Base-by-base conservation (phyloP, 2,797 vertebrate genomes). In the Enteromius fasciolatus region DNA sequence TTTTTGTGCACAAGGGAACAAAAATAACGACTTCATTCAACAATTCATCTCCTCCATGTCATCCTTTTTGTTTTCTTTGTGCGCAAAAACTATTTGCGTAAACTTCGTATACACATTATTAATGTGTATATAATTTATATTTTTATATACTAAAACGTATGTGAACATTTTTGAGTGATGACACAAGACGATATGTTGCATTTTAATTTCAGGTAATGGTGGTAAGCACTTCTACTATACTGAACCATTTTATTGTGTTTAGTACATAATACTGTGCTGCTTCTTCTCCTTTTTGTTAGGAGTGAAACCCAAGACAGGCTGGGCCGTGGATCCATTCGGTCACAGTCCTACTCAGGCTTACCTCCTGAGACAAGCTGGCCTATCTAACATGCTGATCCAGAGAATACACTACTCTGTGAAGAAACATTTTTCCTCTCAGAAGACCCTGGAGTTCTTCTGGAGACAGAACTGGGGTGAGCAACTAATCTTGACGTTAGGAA, bases 281-380 rank as follows among this genome's bases (percentile, higher is more conserved):
- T 25, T 0, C 59, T 23, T 66, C 17, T 25, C 3, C 15, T 76
- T 28, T 48, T 63, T 78, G 76, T 79, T 82, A 97, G 97, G 96
- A 87, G 94, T 98, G 89, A 96, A 94, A 88, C 97, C 96, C 3
- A 93, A 90, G 59, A 95, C 93, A 2, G 95, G 94, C 12, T 98
- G 97, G 97, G 91, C 97, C 3, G 1, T 98, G 12, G 97, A 98
- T 89, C 97, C 97, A 0, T 98, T 98, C 86, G 97, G 97, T 75
- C 93, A 96, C 92, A 95, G 95, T 87, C 95, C 97, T 82, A 97
- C 97, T 2, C 97, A 98, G 96, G 87, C 96, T 15, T 98, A 98
- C 87, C 90, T 98, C 87, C 90, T 98, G 80, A 97, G 96, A 87
- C 94, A 94, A 25, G 87, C 97, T 39, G 97, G 97, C 83, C 92